These are phyloP conservation scores for Procavia capensis DNA, from an alignment of 2,113 vertebrate species.

Conservation along the genomic window DNA sequence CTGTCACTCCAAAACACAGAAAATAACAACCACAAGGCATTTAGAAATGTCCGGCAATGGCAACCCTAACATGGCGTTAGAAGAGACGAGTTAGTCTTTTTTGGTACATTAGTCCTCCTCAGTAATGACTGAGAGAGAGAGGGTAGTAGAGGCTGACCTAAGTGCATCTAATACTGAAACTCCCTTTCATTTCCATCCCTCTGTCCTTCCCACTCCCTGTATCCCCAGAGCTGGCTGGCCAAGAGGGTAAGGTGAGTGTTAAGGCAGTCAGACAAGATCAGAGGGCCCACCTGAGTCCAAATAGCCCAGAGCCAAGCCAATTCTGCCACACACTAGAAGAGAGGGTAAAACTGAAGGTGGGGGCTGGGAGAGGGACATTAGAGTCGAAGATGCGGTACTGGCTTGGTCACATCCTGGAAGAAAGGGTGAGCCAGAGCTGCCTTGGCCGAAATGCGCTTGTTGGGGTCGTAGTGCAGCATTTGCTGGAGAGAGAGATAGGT, in stretches of 20 bases:
- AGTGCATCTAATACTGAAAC: conserved; percentile 77
- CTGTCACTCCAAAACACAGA: conserved; percentile 38
- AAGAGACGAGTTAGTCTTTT: not conserved
- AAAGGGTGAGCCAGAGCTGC: conserved; percentile 94
- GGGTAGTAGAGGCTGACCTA: conserved; percentile 53
- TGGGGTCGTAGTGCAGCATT: conserved; percentile 97
- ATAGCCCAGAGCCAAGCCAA: conserved; percentile 22
- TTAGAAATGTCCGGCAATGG: conserved; percentile 41
- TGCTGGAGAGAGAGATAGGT: conserved; percentile 85
- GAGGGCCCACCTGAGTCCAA: conserved; percentile 55
- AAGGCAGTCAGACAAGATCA: conserved; percentile 62
- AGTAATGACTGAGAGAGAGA: conserved; percentile 16
- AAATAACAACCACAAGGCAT: conserved; percentile 40
- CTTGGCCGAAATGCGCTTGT: conserved; percentile 96
- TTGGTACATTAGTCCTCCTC: conserved; percentile 37
- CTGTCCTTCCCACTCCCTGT: not conserved
- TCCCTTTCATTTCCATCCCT: conserved; percentile 53
- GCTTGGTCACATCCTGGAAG: conserved; percentile 95
- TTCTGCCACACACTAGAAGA: conserved; percentile 28
- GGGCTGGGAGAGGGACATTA: conserved; percentile 70
- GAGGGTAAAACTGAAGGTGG: conserved; percentile 4
- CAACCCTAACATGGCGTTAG: not conserved
- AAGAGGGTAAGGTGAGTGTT: conserved; percentile 34
- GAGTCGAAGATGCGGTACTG: conserved; percentile 93
- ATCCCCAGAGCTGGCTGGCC: conserved; percentile 23